These are phyloP conservation scores for Tyria jacobaeae DNA, from an alignment of 2,888 invertebrate genomes.

Conservation along the genomic window DNA sequence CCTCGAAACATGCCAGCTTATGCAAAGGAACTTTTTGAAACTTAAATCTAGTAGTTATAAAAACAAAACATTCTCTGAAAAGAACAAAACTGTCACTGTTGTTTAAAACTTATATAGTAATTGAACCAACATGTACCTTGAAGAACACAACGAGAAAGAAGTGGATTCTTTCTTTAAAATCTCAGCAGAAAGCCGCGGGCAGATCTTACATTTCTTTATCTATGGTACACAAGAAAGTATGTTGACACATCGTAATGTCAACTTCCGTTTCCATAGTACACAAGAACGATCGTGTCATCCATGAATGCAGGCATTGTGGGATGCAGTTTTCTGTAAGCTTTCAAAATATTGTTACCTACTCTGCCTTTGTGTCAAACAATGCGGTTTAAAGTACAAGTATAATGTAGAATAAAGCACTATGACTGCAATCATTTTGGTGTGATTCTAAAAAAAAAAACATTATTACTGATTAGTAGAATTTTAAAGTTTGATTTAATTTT, in stretches of 20 bases:
- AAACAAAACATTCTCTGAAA: background rate
- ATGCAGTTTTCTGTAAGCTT: conserved; percentile 64
- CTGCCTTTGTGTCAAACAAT: conserved; percentile 61
- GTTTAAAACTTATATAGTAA: conserved; percentile 2
- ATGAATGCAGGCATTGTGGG: conserved; percentile 62
- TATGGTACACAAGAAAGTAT: conserved; percentile 50
- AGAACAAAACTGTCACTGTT: background rate
- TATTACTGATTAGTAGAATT: too few relatives aligned
- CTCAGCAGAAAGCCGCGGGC: conserved; percentile 16
- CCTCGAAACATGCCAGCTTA: too few relatives aligned
- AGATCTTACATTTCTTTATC: conserved; percentile 34
- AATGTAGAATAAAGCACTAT: conserved; percentile 27
- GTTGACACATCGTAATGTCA: conserved; percentile 66
- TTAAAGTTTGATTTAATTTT: too few relatives aligned
- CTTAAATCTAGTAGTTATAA: too few relatives aligned
- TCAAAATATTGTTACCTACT: conserved; percentile 75
- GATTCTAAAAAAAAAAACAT: too few relatives aligned
- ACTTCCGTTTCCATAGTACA: conserved; percentile 69
- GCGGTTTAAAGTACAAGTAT: conserved; percentile 44
- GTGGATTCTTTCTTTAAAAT: background rate
- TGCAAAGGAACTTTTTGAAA: too few relatives aligned
- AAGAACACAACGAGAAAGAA: background rate
- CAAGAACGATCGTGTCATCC: conserved; percentile 51
- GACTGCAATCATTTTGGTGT: conserved; percentile 26
- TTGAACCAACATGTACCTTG: background rate